Conservation (phyloP, 2,888 invertebrate species). For the Crematogaster levior region DNA sequence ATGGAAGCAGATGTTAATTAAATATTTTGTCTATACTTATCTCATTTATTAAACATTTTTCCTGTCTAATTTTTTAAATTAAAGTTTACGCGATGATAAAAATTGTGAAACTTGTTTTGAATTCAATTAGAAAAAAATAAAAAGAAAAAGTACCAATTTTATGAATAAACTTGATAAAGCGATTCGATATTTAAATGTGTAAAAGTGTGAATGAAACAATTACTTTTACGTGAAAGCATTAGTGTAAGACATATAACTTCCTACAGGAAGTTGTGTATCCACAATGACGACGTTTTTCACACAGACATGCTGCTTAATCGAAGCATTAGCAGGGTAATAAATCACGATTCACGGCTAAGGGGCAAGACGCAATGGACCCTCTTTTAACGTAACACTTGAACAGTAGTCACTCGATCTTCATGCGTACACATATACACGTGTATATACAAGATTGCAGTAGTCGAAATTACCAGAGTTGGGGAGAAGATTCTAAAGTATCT, state of each 20-base stretch:
- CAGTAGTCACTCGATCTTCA: constrained; percentile 30
- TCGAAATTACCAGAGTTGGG: not conserved
- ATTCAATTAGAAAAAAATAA: not conserved
- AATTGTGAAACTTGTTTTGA: not conserved
- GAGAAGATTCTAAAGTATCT: constrained; percentile 26
- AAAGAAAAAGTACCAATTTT: not conserved
- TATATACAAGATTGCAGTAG: constrained; percentile 10
- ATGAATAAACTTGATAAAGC: not conserved
- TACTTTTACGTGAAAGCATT: not conserved
- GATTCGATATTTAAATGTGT: not conserved
- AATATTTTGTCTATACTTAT: not conserved
- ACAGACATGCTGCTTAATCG: constrained; percentile 76
- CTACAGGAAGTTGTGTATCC: not conserved
- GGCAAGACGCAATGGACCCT: constrained; percentile 29
- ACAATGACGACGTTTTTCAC: constrained; percentile 42
- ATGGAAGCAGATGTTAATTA: not conserved
- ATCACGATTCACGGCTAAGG: constrained; percentile 67
- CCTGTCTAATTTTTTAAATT: not conserved
- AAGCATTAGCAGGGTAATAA: constrained; percentile 81
- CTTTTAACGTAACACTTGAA: constrained; percentile 41
- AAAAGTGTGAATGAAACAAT: not conserved
- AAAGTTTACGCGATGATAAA: not conserved
- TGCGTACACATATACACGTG: not conserved
- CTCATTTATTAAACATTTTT: constrained; percentile 8
- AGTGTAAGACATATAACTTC: not conserved